Evolutionary conservation across 64 coral and sea anemone genomes (phyloP), one percentile per base, ranked within the genome.

Genomic region (Actinia equina): DNA sequence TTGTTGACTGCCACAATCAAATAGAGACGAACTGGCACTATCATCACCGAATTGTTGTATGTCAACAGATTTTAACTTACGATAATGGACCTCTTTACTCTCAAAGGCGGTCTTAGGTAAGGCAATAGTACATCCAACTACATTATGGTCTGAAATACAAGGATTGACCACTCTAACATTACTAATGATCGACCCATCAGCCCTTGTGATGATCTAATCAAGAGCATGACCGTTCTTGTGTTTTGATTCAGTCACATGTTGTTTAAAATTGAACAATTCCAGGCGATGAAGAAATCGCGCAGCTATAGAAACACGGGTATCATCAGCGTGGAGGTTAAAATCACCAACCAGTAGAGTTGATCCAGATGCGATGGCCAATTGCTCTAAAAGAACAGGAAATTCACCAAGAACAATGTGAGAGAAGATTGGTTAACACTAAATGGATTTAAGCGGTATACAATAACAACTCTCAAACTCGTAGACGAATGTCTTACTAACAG

Each of bases 311-410:
- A n/a, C 52, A n/a, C 20, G 0, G 13, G 18, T 19, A 30, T 85
- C 52, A 61, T 64, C 42, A 27, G 44, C n/a, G n/a, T 61, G 83
- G 42, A 85, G 61, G 42, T 85, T 85, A 43, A 85, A 85, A n/a
- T 85, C 58, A 85, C 83, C 58, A 23, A 58, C 52, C 2, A 85
- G 11, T 3, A 85, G 62, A 17, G 61, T 16, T 14, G 22, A 60
- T 37, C 83, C 54, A 59, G 52, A 14, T 59, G 62, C 52, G 10
- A 19, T 58, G 2, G 49, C 83, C 41, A 84, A 54, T 62, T 12
- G 2, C n/a, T 85, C 83, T 42, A 85, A 18, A 55, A 84, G 83
- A 61, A 25, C 9, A 27, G 83, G 54, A 85, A 62, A 85, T 60
- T 85, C 83, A 27, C 26, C 52, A 85, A 85, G 18, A 85, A 85